phyloP scores from a whole-genome alignment of 2,113 vertebrate species.

The Notothenia coriiceps region DNA sequence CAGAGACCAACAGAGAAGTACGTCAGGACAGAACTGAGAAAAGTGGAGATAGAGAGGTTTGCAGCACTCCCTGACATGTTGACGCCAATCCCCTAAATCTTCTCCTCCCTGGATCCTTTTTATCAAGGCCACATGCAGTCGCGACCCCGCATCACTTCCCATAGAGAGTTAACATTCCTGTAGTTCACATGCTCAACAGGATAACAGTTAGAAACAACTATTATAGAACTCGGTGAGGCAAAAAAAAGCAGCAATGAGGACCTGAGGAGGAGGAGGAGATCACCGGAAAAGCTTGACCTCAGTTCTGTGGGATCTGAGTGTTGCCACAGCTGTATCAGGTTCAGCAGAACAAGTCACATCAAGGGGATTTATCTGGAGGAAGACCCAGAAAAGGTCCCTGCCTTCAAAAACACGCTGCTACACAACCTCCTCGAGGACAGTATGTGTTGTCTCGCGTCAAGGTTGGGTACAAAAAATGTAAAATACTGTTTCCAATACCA shows the following conservation, averaged over 20 bases:
- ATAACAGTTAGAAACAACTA: slow-evolving; percentile 29
- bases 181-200: slow-evolving; percentile 38
- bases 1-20: background rate
- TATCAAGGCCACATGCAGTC: slow-evolving; percentile 60
- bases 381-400: slow-evolving; percentile 28
- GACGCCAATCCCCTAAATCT: slow-evolving; percentile 32
- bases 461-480: background rate
- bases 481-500: background rate
- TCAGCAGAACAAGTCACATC: slow-evolving; percentile 64
- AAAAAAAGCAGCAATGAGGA: slow-evolving; percentile 29
- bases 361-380: slow-evolving; percentile 42
- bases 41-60: background rate
- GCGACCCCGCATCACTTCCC: slow-evolving; percentile 37
- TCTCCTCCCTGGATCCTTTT: slow-evolving; percentile 30
- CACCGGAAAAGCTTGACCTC: slow-evolving; percentile 55
- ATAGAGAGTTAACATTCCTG: slow-evolving; percentile 53
- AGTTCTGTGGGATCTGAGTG: slow-evolving; percentile 62
- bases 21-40: too few relatives aligned
- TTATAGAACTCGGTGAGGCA: slow-evolving; percentile 27
- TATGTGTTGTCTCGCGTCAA: background rate
- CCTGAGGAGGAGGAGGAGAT: slow-evolving; percentile 32
- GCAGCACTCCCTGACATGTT: slow-evolving; percentile 38
- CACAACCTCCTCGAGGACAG: background rate
- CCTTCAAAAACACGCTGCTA: slow-evolving; percentile 29
- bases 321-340: slow-evolving; percentile 75